A percentile compares a stretch with the other conserved stretches of the same genome.
phyloP scores from a whole-genome alignment of 2,888 invertebrate species.

The Caenorhabditis sinica region DNA sequence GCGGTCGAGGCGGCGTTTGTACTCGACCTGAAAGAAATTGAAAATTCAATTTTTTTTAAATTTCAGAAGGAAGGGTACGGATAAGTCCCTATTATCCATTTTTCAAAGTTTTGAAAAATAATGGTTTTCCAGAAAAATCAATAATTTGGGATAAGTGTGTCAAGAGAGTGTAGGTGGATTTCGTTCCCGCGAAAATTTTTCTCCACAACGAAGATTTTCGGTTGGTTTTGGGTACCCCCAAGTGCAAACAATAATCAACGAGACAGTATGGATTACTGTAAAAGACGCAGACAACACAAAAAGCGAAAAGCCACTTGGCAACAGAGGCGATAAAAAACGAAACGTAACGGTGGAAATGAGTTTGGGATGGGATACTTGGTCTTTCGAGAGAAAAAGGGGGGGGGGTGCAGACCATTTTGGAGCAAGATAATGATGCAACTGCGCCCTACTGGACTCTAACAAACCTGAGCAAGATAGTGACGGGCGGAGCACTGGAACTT shows the following conservation, averaged over 20 bases:
- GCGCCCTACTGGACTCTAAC: background rate
- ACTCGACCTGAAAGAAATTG: slow-evolving; percentile 64
- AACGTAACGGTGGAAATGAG: background rate
- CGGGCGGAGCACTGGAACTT: slow-evolving; percentile 87
- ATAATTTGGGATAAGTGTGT: slow-evolving; percentile 8
- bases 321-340: slow-evolving; percentile 56
- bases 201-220: slow-evolving; percentile 4
- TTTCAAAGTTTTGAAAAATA: background rate
- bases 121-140: slow-evolving; percentile 12
- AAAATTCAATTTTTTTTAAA: no score
- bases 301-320: slow-evolving; percentile 50
- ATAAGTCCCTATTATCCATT: no score
- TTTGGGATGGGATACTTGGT: background rate
- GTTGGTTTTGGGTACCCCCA: background rate
- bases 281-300: slow-evolving; percentile 33
- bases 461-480: slow-evolving; percentile 74
- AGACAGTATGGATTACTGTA: background rate
- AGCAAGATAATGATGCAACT: background rate
- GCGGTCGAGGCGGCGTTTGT: slow-evolving; percentile 71
- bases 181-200: no score
- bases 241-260: slow-evolving; percentile 28
- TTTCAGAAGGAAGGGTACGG: background rate
- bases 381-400: background rate
- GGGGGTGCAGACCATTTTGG: background rate
- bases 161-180: slow-evolving; percentile 42